Percentiles rank a stretch among this genome's conserved stretches.
Conservation (phyloP, 2,888 invertebrate genomes). For the Busseola fusca region DNA sequence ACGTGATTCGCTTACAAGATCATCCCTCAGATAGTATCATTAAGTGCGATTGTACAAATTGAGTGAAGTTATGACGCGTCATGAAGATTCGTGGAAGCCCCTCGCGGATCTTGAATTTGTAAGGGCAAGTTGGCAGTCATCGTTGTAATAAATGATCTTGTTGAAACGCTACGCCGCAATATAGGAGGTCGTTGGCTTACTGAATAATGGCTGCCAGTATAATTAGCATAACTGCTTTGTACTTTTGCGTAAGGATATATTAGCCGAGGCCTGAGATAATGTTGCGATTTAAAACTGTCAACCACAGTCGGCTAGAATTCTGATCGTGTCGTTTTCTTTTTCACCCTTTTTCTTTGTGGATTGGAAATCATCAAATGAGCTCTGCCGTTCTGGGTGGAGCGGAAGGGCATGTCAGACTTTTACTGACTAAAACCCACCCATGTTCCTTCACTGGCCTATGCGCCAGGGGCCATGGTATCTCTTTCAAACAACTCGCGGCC, state of each 20-base stretch:
- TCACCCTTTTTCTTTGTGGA: too few species aligned
- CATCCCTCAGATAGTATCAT: slow-evolving; percentile 62
- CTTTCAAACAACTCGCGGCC: too few species aligned
- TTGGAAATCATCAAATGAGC: too few species aligned
- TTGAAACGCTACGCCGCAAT: slow-evolving; percentile 56
- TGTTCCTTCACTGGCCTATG: too few species aligned
- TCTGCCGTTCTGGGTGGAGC: too few species aligned
- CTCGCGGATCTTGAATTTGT: slow-evolving; percentile 62
- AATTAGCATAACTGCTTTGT: slow-evolving; percentile 64
- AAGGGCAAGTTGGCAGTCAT: slow-evolving; percentile 63
- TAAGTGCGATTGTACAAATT: slow-evolving; percentile 70
- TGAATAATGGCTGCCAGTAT: slow-evolving; percentile 56
- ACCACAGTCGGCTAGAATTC: slow-evolving; percentile 54
- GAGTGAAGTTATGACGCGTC: slow-evolving; percentile 71
- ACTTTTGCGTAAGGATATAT: slow-evolving; percentile 53
- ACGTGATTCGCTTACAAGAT: slow-evolving; percentile 59
- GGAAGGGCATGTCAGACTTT: too few species aligned
- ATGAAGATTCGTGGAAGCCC: slow-evolving; percentile 60
- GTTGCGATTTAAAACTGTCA: slow-evolving; percentile 68
- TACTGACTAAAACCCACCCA: too few species aligned
- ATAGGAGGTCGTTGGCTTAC: slow-evolving; percentile 59
- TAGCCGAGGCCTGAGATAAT: slow-evolving; percentile 50
- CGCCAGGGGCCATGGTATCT: too few species aligned
- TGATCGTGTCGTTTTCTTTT: slow-evolving; percentile 36
- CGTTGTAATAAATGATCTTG: slow-evolving; percentile 65